These are phyloP conservation scores for Drosophila fungiperda DNA, from an alignment of 2,888 invertebrate genomes.

Conservation along the genomic window DNA sequence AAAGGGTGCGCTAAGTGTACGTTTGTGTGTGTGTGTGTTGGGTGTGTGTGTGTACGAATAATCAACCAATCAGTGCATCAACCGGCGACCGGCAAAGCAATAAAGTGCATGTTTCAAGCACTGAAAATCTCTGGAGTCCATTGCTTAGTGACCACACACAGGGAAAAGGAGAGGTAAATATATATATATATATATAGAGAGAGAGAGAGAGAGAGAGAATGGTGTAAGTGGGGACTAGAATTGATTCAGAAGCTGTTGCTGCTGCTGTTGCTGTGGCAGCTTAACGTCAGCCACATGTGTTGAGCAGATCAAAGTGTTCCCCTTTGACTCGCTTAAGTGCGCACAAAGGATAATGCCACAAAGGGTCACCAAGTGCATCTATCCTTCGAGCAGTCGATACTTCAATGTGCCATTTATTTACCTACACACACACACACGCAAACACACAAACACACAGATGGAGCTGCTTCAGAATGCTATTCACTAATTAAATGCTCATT, in stretches of 20 bases:
- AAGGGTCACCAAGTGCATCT: constrained; percentile 38
- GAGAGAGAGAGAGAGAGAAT: neutral
- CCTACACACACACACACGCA: neutral
- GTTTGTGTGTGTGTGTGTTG: constrained; percentile 4
- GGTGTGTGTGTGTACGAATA: neutral
- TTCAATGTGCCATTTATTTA: constrained; percentile 30
- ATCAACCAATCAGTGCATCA: constrained; percentile 70
- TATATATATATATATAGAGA: too few species aligned
- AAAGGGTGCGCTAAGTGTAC: constrained; percentile 43
- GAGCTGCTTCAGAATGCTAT: constrained; percentile 2
- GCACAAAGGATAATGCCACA: constrained; percentile 56
- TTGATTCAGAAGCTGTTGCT: constrained; percentile 17
- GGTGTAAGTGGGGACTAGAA: neutral
- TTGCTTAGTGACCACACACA: constrained; percentile 73
- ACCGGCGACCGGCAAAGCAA: constrained; percentile 49
- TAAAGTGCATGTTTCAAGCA: constrained; percentile 66
- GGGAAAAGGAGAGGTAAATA: neutral
- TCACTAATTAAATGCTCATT: constrained; percentile 25
- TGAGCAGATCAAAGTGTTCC: constrained; percentile 69
- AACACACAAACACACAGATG: neutral
- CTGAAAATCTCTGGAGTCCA: constrained; percentile 36
- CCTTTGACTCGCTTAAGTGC: constrained; percentile 66
- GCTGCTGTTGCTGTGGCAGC: constrained; percentile 32
- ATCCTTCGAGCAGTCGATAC: constrained; percentile 4
- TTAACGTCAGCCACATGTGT: constrained; percentile 45